Base-by-base conservation (phyloP, 2,888 invertebrate genomes). In the Drosophila eohydei region DNA sequence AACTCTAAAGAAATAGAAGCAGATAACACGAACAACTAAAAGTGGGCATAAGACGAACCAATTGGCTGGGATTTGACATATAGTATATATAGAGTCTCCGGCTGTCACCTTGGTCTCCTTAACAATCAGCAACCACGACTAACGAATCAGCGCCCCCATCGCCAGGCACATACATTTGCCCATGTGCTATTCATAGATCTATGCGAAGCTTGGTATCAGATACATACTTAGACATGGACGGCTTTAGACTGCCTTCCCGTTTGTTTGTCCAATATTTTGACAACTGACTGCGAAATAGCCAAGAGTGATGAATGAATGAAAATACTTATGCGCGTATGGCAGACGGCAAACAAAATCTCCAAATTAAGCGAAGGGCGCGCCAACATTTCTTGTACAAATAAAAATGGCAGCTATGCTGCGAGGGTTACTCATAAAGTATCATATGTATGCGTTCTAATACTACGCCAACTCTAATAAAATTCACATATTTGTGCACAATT, bases 31-130 rank as follows among this genome's bases (percentile, higher is more conserved):
- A 56, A 51, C 40, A 57, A 38, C 34, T 16, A 16, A 11, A 34
- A 32, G 34, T 28, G 50, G 16, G 16, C 32, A 32, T 16, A 21
- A 38, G 38, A 55, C 58, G 58, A 62, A 67, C 59, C 76, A 62
- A 79, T 64, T 71, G 48, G 54, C 56, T 62, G 66, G 68, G 71
- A 70, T 57, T 77, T 73, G 56, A 60, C 55, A 75, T 67, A 68
- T 70, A 67, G 58, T 61, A 76, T 65, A 21, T 21, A 21, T 66
- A 61, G 38, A 56, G 67, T 54, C 51, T 74, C 52, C 43, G 65
- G 43, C 62, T 62, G 30, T 80, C 62, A 83, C 87, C 82, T 82
- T 82, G 82, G 68, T 52, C 88, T 87, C 79, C 88, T 87, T 82
- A 65, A 43, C 61, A 36, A 48, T n/a, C 41, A 50, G 14, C 48